Evolutionary conservation across 1,140 invertebrate species (phyloP).

Genomic region (Piezodorus guildinii): DNA sequence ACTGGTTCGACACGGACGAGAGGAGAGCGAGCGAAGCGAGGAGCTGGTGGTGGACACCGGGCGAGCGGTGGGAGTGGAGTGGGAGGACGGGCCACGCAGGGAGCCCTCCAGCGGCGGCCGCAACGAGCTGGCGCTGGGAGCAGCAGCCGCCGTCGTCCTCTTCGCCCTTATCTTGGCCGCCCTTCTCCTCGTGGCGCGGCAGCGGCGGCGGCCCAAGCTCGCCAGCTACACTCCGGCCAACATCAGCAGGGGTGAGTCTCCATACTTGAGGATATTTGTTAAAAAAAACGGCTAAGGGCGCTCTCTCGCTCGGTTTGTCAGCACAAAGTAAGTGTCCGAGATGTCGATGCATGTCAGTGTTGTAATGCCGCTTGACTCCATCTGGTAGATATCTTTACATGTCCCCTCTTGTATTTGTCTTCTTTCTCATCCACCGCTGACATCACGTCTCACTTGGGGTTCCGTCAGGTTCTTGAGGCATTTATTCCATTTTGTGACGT

Average conservation of each 20-base stretch:
- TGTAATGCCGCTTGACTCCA: too few species aligned
- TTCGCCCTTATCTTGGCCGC: conserved; percentile 12
- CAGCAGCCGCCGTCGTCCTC: conserved; percentile 11
- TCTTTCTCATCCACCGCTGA: too few species aligned
- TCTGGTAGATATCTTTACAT: too few species aligned
- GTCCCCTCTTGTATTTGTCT: too few species aligned
- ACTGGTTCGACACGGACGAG: conserved; percentile 13
- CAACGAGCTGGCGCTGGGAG: conserved; percentile 12
- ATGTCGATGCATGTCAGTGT: too few species aligned
- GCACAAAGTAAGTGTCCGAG: neutral
- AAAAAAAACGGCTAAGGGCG: conserved; percentile 3
- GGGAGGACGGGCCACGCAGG: neutral
- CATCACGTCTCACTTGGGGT: too few species aligned
- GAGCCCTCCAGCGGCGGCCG: neutral
- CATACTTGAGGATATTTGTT: neutral
- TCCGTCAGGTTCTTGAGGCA: too few species aligned
- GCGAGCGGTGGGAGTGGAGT: conserved; percentile 17
- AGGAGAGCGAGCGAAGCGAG: conserved; percentile 16
- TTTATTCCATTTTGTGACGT: too few species aligned
- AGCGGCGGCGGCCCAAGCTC: neutral
- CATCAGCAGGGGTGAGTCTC: conserved; percentile 8
- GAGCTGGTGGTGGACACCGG: conserved; percentile 21
- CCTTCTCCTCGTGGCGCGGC: neutral
- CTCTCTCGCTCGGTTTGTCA: neutral
- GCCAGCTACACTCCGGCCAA: neutral